These are phyloP conservation scores for Puntigrus tetrazona DNA, from an alignment of 2,113 vertebrate genomes.

Conservation along the genomic window DNA sequence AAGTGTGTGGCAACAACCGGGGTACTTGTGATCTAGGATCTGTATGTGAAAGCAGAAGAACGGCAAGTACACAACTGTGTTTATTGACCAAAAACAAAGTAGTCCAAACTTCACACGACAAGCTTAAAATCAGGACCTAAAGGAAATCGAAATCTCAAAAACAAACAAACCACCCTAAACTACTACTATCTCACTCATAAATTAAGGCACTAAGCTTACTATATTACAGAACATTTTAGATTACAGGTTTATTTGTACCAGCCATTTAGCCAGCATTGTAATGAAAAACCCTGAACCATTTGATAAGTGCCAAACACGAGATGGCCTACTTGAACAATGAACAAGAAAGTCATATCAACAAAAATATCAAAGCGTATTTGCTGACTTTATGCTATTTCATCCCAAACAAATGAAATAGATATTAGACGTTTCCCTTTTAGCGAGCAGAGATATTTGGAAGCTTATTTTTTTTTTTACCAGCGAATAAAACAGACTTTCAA, in stretches of 20 bases:
- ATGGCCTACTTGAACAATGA: neutral
- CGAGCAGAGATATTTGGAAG: no score
- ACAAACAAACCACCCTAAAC: neutral
- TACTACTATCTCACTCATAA: neutral
- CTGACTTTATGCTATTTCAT: neutral
- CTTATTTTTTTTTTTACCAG: no score
- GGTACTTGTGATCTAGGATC: neutral
- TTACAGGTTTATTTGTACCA: neutral
- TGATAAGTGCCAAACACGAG: neutral
- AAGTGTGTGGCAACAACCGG: neutral
- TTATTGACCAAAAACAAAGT: neutral
- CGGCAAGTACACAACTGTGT: neutral
- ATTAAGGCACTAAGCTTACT: constrained; percentile 41
- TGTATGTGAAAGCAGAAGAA: neutral
- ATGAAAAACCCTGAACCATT: neutral
- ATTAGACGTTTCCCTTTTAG: neutral
- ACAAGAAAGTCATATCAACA: neutral
- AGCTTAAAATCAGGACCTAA: neutral
- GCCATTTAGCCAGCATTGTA: neutral
- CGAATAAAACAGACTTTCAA: no score
- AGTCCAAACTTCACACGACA: neutral
- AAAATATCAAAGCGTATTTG: neutral
- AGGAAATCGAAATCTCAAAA: neutral
- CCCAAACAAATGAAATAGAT: neutral
- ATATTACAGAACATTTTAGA: neutral